Percentiles rank a stretch among this genome's conserved stretches.
These are phyloP conservation scores for Propsilocerus akamusi DNA, from an alignment of 1,140 invertebrate species.

Conservation along the genomic window DNA sequence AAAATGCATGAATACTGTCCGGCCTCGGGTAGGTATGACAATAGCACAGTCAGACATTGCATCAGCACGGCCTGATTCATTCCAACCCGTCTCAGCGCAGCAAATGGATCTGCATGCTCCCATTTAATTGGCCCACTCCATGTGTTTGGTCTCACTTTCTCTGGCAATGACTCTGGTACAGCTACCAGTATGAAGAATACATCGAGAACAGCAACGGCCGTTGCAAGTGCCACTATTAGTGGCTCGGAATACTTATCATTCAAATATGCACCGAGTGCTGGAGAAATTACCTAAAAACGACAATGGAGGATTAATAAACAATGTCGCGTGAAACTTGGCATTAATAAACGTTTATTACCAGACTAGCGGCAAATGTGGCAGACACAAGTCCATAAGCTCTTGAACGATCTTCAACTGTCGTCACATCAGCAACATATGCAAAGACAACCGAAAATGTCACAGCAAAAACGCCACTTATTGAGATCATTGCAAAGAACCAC, in stretches of 20 bases:
- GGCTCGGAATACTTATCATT: conserved; percentile 80
- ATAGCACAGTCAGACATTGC: conserved; percentile 91
- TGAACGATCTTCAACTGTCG: conserved; percentile 87
- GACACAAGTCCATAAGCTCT: conserved; percentile 94
- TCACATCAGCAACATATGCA: conserved; percentile 99
- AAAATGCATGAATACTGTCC: conserved; percentile 99
- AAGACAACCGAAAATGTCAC: conserved; percentile 98
- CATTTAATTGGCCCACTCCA: conserved; percentile 65
- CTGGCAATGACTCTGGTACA: conserved; percentile 93
- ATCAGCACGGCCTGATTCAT: conserved; percentile 92
- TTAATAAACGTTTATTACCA: conserved; percentile 34
- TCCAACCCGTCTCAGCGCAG: conserved; percentile 80
- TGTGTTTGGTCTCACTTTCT: conserved; percentile 65
- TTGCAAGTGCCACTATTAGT: conserved; percentile 89
- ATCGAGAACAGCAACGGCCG: conserved; percentile 86
- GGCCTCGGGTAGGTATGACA: conserved; percentile 96
- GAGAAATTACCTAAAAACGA: conserved; percentile 49
- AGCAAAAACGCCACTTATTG: conserved; percentile 94
- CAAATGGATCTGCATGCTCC: conserved; percentile 97
- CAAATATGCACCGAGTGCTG: conserved; percentile 87
- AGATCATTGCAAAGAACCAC: conserved; percentile 99
- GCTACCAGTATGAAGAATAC: conserved; percentile 96
- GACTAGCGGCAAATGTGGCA: conserved; percentile 96
- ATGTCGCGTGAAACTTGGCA: neutral
- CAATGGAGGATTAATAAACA: neutral